Evolutionary conservation across 1,140 invertebrate species (phyloP), one percentile per base, ranked within the genome.

Genomic region (Drosophila nikananu): DNA sequence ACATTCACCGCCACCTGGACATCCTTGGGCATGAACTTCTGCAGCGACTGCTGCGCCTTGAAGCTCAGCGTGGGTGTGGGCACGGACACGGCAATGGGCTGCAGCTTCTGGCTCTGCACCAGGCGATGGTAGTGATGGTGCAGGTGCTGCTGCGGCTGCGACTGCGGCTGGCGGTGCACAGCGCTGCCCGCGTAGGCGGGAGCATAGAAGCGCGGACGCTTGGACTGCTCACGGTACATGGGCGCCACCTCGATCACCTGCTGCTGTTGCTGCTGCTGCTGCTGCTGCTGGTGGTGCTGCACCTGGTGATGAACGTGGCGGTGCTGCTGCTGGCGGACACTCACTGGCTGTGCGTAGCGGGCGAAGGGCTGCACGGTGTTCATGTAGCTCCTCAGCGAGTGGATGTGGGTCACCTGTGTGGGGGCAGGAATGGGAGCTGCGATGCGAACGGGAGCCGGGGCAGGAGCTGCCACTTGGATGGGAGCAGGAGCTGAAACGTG

Each of bases 21-120:
- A 42, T 92, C 90, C 49, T 82, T 80, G 37, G 90, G 90, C 90
- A 92, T 92, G 48, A 91, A 86, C 37, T 86, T 79, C 51, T 91
- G 84, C 74, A 91, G 63, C 30, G 89, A 80, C 30, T 91, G 84
- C 58, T 89, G 81, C 3, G 89, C 80, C 68, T 77, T 72, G 19
- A 80, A 27, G 35, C 54, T 90, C 3, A 89, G 59, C 0, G 57
- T 59, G 30, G 48, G 46, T 1, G 55, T 51, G 3, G 37, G 49
- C 0, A 64, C 55, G 21, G 61, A 64, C 13, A 64, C 61, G 35
- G 61, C 49, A 23, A 75, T n/a, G 17, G 23, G 48, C 21, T 64
- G 59, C 6, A 64, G 76, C 17, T 77, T 77, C 57, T 79, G 76
- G 27, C 39, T 63, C 30, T 65, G 64, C 10, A 64, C 70, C 9